A percentile compares a stretch with the other conserved stretches of the same genome.
phyloP scores from a whole-genome alignment of 1,140 invertebrate species.

The Dinoponera quadriceps region DNA sequence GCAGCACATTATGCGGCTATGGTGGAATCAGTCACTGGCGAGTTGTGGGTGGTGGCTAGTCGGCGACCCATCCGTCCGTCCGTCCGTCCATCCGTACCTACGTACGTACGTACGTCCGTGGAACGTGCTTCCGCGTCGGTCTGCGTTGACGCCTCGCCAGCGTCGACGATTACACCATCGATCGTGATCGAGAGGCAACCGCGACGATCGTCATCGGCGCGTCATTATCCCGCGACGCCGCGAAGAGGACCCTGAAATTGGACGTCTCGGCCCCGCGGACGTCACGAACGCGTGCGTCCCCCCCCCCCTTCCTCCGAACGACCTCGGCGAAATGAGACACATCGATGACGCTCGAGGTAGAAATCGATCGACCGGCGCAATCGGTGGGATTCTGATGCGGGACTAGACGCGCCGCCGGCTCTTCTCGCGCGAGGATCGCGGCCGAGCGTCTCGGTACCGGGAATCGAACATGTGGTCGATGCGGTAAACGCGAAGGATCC shows the following conservation, averaged over 20 bases:
- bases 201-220: constrained; percentile 7
- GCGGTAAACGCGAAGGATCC: not conserved
- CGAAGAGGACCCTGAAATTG: constrained; percentile 9
- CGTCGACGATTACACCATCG: constrained; percentile 27
- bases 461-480: not conserved
- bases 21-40: constrained; percentile 85
- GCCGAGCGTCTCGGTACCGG: not conserved
- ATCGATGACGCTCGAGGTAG: not conserved
- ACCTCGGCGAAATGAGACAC: not conserved
- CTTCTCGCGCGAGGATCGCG: too few species aligned
- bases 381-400: not conserved
- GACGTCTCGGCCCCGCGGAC: not conserved
- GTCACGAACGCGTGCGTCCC: constrained; percentile 7
- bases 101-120: constrained; percentile 10
- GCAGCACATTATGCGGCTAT: constrained; percentile 83
- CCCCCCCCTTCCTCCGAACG: not conserved
- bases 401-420: too few species aligned
- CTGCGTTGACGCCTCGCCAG: constrained; percentile 30
- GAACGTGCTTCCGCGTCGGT: constrained; percentile 65
- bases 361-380: not conserved
- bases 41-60: constrained; percentile 85
- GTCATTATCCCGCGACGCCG: constrained; percentile 8
- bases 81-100: constrained; percentile 7
- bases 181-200: constrained; percentile 48
- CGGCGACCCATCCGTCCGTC: constrained; percentile 75